Base-by-base conservation (phyloP, 2,888 invertebrate genomes). In the Agrilus biguttatus region DNA sequence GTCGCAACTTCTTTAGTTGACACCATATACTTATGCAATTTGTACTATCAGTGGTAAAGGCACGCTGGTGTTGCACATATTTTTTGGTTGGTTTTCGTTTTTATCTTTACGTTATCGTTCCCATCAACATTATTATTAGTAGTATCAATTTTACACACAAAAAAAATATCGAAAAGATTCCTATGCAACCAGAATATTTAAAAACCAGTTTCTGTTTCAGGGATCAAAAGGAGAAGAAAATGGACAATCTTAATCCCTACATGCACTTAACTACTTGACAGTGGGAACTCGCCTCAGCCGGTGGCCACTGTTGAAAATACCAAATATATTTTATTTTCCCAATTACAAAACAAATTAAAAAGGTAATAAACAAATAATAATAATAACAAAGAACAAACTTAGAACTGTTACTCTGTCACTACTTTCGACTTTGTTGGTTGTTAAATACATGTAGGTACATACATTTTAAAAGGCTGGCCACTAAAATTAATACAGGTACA, bases 161-260 rank as follows among this genome's bases (percentile, higher is more conserved):
- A n/a, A n/a, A 37, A 23, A 23, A 17, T 17, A 4, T 3, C 17
- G 8, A 14, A 37, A 21, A 3, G 10, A 10, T 28, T 10, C 10
- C 8, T 2, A 10, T 2, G 10, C 10, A 10, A 10, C 28, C 10
- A 10, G 28, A 28, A 2, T 45, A 49, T 45, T 47, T 47, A 42
- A 43, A 43, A 45, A 43, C 45, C 45, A 45, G 44, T 47, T 45
- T 45, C 47, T 48, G 47, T 51, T 53, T n/a, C 53, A 81, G 83
- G 81, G 81, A 80, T 77, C 81, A 79, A 80, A 82, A 80, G 80
- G 83, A 82, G 82, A 83, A 81, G 83, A 83, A 83, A 78, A 77
- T 78, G 80, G 83, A 80, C 82, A 83, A 75, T 79, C 81, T 82
- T 83, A 83, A 75, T 69, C 80, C 80, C 69, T 81, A 76, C 73